Percentiles rank a stretch among this genome's conserved stretches.
These are phyloP conservation scores for Stigmatopora argus DNA, from an alignment of 2,113 vertebrate genomes.

Conservation along the genomic window DNA sequence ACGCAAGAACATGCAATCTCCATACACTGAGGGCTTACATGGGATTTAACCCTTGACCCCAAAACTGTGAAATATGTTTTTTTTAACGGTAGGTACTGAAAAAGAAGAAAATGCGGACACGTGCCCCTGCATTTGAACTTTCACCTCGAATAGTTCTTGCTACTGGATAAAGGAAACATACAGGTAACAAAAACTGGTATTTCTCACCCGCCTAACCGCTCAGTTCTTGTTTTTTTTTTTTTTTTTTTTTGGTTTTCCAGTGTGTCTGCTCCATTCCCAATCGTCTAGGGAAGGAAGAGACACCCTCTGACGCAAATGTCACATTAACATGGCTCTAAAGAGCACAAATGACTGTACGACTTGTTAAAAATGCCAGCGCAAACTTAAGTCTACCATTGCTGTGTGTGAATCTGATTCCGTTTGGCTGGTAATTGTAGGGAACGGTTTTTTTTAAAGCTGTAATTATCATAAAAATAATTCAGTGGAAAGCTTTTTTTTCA, in stretches of 20 bases:
- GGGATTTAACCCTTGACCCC: too few species aligned
- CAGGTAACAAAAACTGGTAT: slow-evolving; percentile 32
- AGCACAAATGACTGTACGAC: slow-evolving; percentile 25
- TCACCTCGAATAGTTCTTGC: slow-evolving; percentile 23
- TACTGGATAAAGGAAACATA: slow-evolving; percentile 30
- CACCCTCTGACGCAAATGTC: slow-evolving; percentile 38
- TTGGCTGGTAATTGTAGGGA: too few species aligned
- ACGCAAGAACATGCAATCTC: too few species aligned
- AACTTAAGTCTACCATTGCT: slow-evolving; percentile 4
- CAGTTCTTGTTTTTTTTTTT: slow-evolving; percentile 15
- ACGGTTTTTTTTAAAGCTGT: too few species aligned
- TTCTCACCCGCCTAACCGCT: not conserved
- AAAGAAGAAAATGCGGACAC: too few species aligned
- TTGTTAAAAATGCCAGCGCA: slow-evolving; percentile 9
- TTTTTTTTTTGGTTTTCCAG: slow-evolving; percentile 37
- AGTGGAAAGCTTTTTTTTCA: too few species aligned
- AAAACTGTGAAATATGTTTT: too few species aligned
- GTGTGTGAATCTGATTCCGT: not conserved
- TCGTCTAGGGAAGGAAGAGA: slow-evolving; percentile 18
- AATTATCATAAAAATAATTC: too few species aligned
- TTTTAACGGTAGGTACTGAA: too few species aligned
- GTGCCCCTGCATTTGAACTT: not conserved
- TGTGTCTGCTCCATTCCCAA: slow-evolving; percentile 29
- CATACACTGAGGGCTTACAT: too few species aligned
- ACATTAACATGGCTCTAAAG: slow-evolving; percentile 49